Conservation (phyloP, 2,888 invertebrate genomes). For the Synanthedon andrenaeformis region DNA sequence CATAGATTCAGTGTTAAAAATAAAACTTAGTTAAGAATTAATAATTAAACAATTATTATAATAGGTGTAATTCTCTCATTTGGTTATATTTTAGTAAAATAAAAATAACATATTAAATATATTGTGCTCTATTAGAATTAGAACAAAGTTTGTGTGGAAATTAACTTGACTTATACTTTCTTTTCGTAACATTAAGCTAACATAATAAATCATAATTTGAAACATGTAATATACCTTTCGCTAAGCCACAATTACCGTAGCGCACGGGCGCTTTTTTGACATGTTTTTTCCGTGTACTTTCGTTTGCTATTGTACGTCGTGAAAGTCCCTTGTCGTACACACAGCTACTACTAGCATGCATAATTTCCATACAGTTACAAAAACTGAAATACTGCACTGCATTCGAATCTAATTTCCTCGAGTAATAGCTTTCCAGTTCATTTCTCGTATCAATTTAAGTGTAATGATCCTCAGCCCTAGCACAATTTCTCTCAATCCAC, state of each 20-base stretch:
- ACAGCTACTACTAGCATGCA: not conserved
- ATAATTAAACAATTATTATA: too few species aligned
- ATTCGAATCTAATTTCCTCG: not conserved
- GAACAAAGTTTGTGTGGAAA: slow-evolving; percentile 30
- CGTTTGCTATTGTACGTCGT: slow-evolving; percentile 37
- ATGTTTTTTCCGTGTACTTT: slow-evolving; percentile 37
- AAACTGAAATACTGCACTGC: too few species aligned
- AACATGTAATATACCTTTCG: slow-evolving; percentile 49
- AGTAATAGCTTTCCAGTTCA: slow-evolving; percentile 8
- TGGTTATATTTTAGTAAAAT: not conserved
- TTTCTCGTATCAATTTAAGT: slow-evolving; percentile 31
- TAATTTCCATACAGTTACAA: too few species aligned
- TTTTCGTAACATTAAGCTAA: slow-evolving; percentile 47
- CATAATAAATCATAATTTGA: slow-evolving; percentile 53
- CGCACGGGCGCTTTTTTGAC: slow-evolving; percentile 43
- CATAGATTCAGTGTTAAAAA: too few species aligned
- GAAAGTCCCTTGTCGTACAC: slow-evolving; percentile 44
- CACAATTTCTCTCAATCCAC: slow-evolving; percentile 30
- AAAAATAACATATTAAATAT: slow-evolving; percentile 17
- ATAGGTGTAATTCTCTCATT: too few species aligned
- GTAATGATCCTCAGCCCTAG: slow-evolving; percentile 30
- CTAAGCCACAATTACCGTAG: slow-evolving; percentile 47
- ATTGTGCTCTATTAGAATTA: slow-evolving; percentile 25
- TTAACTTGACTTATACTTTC: slow-evolving; percentile 27
- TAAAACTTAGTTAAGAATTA: too few species aligned